phyloP scores from a whole-genome alignment of 2,113 vertebrate species.

The Crocuta crocuta region DNA sequence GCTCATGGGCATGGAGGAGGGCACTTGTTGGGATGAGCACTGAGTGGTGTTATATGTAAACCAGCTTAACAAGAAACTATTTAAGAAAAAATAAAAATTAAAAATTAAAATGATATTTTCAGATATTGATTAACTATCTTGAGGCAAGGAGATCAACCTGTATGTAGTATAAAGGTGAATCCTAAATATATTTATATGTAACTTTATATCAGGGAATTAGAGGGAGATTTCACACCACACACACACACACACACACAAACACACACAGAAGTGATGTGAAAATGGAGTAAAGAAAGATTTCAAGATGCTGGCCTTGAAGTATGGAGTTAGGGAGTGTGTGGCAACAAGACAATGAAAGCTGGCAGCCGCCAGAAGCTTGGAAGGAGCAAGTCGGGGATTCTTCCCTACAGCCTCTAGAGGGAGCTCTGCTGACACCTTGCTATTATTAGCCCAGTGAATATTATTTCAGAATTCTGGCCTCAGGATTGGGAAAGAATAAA shows the following conservation, averaged over 20 bases:
- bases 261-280: neutral
- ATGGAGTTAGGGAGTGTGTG: neutral
- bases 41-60: no score
- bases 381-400: neutral
- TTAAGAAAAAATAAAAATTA: no score
- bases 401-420: neutral
- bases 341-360: neutral
- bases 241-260: neutral
- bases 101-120: neutral
- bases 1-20: no score
- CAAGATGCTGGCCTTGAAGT: neutral
- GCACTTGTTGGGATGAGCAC: no score
- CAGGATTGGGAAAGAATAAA: neutral
- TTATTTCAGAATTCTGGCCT: neutral
- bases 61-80: no score
- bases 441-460: no score
- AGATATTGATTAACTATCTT: neutral
- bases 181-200: neutral
- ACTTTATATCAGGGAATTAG: neutral
- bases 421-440: no score
- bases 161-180: neutral
- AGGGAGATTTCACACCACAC: neutral
- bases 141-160: neutral
- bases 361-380: neutral
- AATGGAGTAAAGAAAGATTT: neutral